These are phyloP conservation scores for Cryptotis parvus DNA, from an alignment of 2,113 vertebrate species.

Conservation along the genomic window DNA sequence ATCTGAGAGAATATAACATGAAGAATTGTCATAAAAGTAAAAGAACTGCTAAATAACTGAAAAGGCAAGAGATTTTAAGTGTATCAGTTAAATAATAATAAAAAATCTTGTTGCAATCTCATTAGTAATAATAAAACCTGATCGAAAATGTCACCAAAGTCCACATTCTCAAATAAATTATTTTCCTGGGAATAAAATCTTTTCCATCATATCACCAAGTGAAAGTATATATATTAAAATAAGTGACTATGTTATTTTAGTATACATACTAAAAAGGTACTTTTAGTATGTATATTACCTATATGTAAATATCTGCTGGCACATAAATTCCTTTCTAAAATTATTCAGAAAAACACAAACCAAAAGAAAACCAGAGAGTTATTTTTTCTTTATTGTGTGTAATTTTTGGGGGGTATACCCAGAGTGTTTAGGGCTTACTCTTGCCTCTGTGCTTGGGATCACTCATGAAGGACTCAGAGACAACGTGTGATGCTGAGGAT, in stretches of 20 bases:
- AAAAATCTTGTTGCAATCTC: neutral
- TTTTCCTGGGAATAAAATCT: slow-evolving; percentile 36
- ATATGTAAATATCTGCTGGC: slow-evolving; percentile 3
- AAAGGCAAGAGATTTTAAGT: neutral
- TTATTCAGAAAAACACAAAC: slow-evolving; percentile 2
- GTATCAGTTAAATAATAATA: no score
- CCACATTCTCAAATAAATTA: slow-evolving; percentile 25
- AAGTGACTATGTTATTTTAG: slow-evolving; percentile 39
- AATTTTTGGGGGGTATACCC: no score
- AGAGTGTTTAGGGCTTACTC: no score
- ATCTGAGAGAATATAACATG: neutral
- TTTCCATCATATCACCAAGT: slow-evolving; percentile 26
- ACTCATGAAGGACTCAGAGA: no score
- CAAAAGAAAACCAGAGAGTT: slow-evolving; percentile 22
- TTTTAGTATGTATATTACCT: slow-evolving; percentile 36
- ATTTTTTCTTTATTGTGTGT: neutral
- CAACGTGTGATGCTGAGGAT: no score
- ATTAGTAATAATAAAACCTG: slow-evolving; percentile 32
- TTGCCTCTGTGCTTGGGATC: no score
- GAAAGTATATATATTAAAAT: slow-evolving; percentile 31
- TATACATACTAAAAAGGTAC: neutral
- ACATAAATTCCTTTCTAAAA: slow-evolving; percentile 38
- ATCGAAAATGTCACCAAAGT: slow-evolving; percentile 35
- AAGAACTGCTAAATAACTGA: slow-evolving; percentile 31
- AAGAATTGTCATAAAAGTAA: slow-evolving; percentile 44